Evolutionary conservation across 2,797 vertebrate genomes (phyloP).

Genomic region (Acanthiza pusilla): DNA sequence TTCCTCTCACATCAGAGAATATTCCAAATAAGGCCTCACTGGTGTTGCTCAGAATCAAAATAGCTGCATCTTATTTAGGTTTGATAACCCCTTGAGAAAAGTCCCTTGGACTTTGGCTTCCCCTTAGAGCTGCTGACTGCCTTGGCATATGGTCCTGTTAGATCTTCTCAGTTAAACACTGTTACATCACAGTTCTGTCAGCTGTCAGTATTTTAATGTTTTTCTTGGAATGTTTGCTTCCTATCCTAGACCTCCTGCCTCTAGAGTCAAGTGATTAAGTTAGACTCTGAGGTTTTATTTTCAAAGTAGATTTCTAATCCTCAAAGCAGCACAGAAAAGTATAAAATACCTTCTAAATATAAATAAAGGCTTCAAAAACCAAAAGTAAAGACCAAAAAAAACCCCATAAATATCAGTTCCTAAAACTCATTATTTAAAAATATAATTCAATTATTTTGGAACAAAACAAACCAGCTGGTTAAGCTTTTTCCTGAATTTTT

Average conservation of each 20-base stretch:
- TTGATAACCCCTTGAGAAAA: slow-evolving; percentile 22
- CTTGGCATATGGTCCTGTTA: neutral
- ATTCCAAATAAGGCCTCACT: slow-evolving; percentile 20
- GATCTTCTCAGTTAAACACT: neutral
- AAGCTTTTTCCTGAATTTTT: neutral
- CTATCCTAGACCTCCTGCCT: neutral
- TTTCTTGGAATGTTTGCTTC: slow-evolving; percentile 5
- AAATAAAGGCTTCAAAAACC: neutral
- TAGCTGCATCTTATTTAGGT: neutral
- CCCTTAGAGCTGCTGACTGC: neutral
- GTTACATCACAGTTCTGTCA: slow-evolving; percentile 1
- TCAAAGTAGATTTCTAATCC: neutral
- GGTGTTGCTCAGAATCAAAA: neutral
- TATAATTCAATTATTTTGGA: neutral
- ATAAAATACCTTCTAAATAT: neutral
- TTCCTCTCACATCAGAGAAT: neutral
- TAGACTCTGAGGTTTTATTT: neutral
- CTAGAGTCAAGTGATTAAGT: slow-evolving; percentile 1
- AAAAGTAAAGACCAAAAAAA: neutral
- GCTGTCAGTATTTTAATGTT: neutral
- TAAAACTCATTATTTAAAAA: neutral
- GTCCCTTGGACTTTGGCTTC: slow-evolving; percentile 4
- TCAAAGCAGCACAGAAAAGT: neutral
- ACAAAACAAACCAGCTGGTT: neutral
- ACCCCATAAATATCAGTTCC: neutral